Evolutionary conservation across 2,113 vertebrate species (phyloP), one percentile per base, ranked within the genome.

Genomic region (Hepsetus odoe): DNA sequence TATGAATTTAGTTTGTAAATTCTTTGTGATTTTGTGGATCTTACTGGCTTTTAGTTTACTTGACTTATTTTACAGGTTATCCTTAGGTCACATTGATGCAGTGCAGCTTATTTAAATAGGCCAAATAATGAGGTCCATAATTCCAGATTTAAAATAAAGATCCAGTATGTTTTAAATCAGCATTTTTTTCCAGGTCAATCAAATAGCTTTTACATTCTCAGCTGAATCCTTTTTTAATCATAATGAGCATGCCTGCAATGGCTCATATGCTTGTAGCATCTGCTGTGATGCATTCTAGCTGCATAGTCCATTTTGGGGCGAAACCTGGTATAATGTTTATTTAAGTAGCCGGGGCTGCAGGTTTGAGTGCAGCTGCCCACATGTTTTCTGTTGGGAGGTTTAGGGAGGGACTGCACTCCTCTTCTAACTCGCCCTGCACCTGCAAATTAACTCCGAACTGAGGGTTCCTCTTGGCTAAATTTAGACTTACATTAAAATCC

Each of bases 301-400:
- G 76, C 66, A 71, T 70, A 51, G 42, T 71, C 66, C 68, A 70
- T 70, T 77, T 77, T 71, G 55, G 55, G n/a, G 53, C 61, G 61
- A 77, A 77, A 61, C 66, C 53, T 77, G 38, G 76, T 42, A 70
- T 67, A 76, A 67, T 76, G 62, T 67, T 76, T 76, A 76, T 76
- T 77, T 77, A 71, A 77, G 33, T 77, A 77, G 66, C 76, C 35
- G 46, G 40, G 16, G 16, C 24, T 62, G 55, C 76, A 77, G 66
- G 40, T 22, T 28, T 77, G 14, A 10, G 62, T 51, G 18, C 67
- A 72, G 42, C 46, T 76, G 74, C 26, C 28, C 11, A 13, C 14
- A 49, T 72, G 44, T 42, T 70, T 61, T 76, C 74, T 56, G 74
- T 49, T 20, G 20, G n/a, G 51, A 55, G 51, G 51, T 22, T 65